Percentiles rank a stretch among this genome's conserved stretches.
Evolutionary conservation across 2,888 invertebrate species (phyloP).

Genomic region (Drosophila hamatofila): DNA sequence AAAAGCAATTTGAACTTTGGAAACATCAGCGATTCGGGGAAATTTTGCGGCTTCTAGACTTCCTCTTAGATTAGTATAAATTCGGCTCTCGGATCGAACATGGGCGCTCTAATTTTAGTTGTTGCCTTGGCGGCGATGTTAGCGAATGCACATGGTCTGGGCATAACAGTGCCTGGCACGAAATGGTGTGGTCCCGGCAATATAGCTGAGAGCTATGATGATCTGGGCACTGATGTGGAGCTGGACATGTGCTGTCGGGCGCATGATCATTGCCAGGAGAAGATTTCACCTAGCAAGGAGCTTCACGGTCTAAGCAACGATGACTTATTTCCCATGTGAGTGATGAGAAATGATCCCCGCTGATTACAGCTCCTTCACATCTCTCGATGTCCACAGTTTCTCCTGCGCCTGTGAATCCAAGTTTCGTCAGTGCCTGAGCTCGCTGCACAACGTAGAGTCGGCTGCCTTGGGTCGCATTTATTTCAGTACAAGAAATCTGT

Average conservation of each 20-base stretch:
- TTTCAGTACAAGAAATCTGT: conserved; percentile 62
- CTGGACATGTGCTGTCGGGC: conserved; percentile 94
- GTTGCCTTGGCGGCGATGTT: conserved; percentile 34
- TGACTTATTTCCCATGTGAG: conserved; percentile 71
- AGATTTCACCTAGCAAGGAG: conserved; percentile 67
- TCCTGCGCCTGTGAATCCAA: conserved; percentile 76
- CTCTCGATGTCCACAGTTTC: conserved; percentile 51
- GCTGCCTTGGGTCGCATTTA: conserved; percentile 75
- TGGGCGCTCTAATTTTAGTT: conserved; percentile 25
- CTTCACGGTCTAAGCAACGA: conserved; percentile 52
- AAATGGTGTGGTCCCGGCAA: conserved; percentile 97
- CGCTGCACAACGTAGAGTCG: conserved; percentile 62
- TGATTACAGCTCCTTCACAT: background rate
- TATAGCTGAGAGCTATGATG: conserved; percentile 90
- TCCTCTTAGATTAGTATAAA: conserved; percentile 45
- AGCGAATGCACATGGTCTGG: conserved; percentile 17
- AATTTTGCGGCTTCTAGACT: background rate
- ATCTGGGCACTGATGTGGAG: conserved; percentile 86
- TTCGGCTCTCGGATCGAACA: conserved; percentile 33
- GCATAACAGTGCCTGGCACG: conserved; percentile 88
- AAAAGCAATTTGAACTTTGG: conserved; percentile 17
- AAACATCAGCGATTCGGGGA: background rate
- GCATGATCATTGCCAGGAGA: conserved; percentile 88
- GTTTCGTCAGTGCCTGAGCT: conserved; percentile 71
- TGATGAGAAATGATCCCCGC: background rate